Evolutionary conservation across 1,140 invertebrate genomes (phyloP).

Genomic region (Pararge aegeria): DNA sequence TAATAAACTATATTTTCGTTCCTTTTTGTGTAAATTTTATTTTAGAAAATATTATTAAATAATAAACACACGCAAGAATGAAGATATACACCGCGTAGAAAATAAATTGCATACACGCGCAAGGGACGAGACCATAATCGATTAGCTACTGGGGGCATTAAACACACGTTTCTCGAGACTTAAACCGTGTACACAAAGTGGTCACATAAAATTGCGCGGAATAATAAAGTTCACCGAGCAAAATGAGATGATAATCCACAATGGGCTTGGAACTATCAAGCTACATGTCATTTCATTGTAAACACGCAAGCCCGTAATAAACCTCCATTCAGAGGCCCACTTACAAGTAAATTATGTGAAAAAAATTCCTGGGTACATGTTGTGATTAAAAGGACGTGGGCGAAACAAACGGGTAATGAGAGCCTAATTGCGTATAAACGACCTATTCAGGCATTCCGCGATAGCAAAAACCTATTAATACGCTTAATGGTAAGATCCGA

Average conservation of each 20-base stretch:
- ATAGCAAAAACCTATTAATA: conserved; percentile 60
- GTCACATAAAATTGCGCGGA: conserved; percentile 21
- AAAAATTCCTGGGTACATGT: conserved; percentile 27
- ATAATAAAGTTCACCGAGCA: conserved; percentile 17
- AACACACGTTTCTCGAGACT: conserved; percentile 8
- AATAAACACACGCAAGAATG: neutral
- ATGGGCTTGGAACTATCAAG: conserved; percentile 19
- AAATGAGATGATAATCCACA: conserved; percentile 22
- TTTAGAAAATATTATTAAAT: no score
- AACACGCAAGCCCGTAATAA: conserved; percentile 44
- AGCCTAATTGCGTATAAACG: conserved; percentile 66
- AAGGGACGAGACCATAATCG: conserved; percentile 1
- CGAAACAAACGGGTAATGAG: conserved; percentile 63
- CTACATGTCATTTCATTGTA: conserved; percentile 37
- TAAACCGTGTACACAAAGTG: conserved; percentile 7
- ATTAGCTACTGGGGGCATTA: conserved; percentile 5
- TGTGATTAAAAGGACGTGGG: conserved; percentile 54
- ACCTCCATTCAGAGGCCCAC: conserved; percentile 45
- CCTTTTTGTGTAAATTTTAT: no score
- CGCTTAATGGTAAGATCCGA: conserved; percentile 32
- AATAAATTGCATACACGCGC: neutral
- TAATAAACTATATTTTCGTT: no score
- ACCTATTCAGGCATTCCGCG: conserved; percentile 55
- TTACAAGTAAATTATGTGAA: conserved; percentile 53
- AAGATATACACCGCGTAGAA: neutral